Percentiles rank a stretch among this genome's conserved stretches.
Conservation (phyloP, 2,797 vertebrate species). For the Pipistrellus kuhlii region DNA sequence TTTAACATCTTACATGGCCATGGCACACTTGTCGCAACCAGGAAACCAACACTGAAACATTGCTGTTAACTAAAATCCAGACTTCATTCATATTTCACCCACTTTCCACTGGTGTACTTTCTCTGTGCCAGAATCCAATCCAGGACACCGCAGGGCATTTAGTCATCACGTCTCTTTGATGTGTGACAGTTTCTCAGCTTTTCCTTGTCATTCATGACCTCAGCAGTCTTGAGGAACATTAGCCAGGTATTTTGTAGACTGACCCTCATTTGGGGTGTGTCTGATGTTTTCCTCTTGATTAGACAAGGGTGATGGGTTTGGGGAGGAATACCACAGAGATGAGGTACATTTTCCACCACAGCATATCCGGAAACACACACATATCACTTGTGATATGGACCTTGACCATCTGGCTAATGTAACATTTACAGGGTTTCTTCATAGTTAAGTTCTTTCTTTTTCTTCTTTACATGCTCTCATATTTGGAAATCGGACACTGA, state of each 20-base stretch:
- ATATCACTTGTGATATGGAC: background rate
- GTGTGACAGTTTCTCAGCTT: background rate
- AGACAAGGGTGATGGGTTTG: background rate
- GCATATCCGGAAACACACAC: background rate
- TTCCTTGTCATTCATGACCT: background rate
- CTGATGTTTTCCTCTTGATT: background rate
- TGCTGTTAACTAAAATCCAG: background rate
- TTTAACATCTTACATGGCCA: background rate
- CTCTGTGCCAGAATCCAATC: background rate
- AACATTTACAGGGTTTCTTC: background rate
- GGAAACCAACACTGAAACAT: background rate
- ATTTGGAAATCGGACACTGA: background rate
- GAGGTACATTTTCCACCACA: background rate
- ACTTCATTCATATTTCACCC: background rate
- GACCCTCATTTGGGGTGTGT: background rate
- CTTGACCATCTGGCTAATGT: background rate
- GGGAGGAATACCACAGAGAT: background rate
- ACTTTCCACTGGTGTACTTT: background rate
- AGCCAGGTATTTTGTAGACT: background rate
- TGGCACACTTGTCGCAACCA: background rate
- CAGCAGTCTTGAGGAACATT: background rate
- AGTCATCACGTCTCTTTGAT: background rate
- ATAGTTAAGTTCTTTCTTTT: background rate
- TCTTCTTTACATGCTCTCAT: background rate
- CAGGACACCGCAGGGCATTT: background rate